Evolutionary conservation across 2,888 invertebrate species (phyloP), one percentile per base, ranked within the genome.

Genomic region (Phaonia tiefii): DNA sequence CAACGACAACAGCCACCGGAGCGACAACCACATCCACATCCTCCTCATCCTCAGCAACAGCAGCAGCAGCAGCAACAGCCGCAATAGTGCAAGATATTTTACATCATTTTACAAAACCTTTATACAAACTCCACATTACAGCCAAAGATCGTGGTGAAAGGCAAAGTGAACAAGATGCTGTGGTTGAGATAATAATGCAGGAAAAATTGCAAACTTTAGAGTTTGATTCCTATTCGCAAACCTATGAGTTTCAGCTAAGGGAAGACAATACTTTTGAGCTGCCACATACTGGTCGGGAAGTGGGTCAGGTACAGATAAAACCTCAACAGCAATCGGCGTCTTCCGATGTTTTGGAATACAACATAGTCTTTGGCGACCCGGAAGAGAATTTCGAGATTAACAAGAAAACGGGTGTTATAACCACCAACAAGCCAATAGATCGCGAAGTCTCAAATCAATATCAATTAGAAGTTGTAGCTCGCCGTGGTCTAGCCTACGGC

Each of bases 131-230:
- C 76, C 94, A 92, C 86, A 93, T 97, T 83, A 95, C 96, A 0
- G 97, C 96, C 13, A 94, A 93, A 89, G 97, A 98, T 90, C 94
- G 93, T 85, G 97, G 96, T 1, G 96, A 95, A 82, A 93, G 94
- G 84, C 92, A 93, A 83, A 94, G 96, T 0, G 89, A 91, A 15
- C 94, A 94, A 86, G 94, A 96, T 88, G 97, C 97, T 3, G 89
- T 94, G 31, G 95, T 98, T 0, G 96, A 97, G 92, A 94, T 97
- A 81, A 92, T 96, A 13, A 94, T 95, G 87, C 93, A 94, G 84
- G 93, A 94, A 22, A 94, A 95, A 86, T 91, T 94, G 77, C 94
- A 95, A 88, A 92, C 92, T 84, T 90, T 97, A 66, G 94, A 95
- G 84, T 97, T 97, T 90, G 95, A 95, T 85, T 93, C 93, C 22